These are phyloP conservation scores for Agriopis leucophaearia DNA, from an alignment of 2,888 invertebrate genomes.

Conservation along the genomic window DNA sequence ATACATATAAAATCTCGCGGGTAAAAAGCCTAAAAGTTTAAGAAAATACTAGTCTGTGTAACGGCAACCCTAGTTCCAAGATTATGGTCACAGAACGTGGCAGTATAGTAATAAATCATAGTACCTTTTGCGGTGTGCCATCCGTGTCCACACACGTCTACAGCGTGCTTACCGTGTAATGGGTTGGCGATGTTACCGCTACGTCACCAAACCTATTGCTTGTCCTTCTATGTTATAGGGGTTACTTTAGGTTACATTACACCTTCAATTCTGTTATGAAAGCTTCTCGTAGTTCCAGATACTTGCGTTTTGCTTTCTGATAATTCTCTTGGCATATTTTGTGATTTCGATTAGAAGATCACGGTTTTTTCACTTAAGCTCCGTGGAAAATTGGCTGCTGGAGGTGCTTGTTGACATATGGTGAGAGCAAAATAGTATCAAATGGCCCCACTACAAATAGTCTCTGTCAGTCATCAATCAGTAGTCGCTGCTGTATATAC, in stretches of 20 bases:
- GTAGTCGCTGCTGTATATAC: no score
- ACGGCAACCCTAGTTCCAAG: conserved; percentile 41
- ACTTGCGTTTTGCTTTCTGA: background rate
- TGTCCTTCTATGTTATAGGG: conserved; percentile 12
- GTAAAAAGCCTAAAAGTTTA: background rate
- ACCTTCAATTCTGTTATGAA: background rate
- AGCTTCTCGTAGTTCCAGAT: background rate
- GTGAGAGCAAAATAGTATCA: no score
- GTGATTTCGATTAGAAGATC: background rate
- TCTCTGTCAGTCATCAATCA: no score
- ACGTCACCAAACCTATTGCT: conserved; percentile 44
- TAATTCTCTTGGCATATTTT: background rate
- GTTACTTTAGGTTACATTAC: no score
- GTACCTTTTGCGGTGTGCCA: conserved; percentile 67
- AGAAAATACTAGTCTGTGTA: background rate
- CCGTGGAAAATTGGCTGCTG: no score
- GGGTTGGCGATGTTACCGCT: conserved; percentile 39
- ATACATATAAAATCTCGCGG: background rate
- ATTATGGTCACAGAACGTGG: conserved; percentile 32
- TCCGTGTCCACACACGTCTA: conserved; percentile 59
- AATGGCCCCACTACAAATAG: no score
- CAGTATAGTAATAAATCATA: conserved; percentile 65
- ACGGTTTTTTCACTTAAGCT: no score
- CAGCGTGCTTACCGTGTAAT: conserved; percentile 40
- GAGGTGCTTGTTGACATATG: no score